Evolutionary conservation across 2,113 vertebrate species (phyloP).

Genomic region (Lepisosteus oculatus): DNA sequence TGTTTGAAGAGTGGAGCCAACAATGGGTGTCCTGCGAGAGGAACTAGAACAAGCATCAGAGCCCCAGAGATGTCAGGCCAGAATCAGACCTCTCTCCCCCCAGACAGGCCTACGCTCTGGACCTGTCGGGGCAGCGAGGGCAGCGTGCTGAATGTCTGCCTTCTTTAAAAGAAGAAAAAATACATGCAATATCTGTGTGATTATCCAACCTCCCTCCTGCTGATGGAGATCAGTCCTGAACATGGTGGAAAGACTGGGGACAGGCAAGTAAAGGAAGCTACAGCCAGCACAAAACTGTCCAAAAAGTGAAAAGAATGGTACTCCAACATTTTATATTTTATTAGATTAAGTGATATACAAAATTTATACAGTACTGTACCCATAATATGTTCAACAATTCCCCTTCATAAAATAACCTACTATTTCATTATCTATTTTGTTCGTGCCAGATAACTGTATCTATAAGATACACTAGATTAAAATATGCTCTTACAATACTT

Average conservation of each 20-base stretch:
- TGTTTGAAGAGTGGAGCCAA: no score
- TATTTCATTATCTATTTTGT: conserved; percentile 80
- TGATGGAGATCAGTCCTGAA: conserved; percentile 57
- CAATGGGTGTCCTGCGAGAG: no score
- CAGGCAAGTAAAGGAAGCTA: conserved; percentile 65
- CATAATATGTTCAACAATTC: conserved; percentile 72
- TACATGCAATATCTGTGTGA: neutral
- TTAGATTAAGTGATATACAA: conserved; percentile 97
- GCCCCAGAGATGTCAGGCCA: no score
- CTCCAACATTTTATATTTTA: conserved; percentile 71
- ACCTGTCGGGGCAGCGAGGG: no score
- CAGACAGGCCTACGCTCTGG: no score
- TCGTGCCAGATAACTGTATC: conserved; percentile 90
- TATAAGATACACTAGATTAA: conserved; percentile 96
- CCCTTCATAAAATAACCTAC: conserved; percentile 84
- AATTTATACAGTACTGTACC: conserved; percentile 89
- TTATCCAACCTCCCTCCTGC: conserved; percentile 2
- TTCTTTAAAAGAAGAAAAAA: neutral
- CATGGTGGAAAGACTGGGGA: conserved; percentile 82
- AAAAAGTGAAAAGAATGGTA: neutral
- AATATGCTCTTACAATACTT: conserved; percentile 58
- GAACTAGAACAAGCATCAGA: no score
- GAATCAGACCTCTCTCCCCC: no score
- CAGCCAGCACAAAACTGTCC: neutral
- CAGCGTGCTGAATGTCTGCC: no score